These are phyloP conservation scores for Tursiops truncatus DNA, from an alignment of 2,113 vertebrate genomes.

Conservation along the genomic window DNA sequence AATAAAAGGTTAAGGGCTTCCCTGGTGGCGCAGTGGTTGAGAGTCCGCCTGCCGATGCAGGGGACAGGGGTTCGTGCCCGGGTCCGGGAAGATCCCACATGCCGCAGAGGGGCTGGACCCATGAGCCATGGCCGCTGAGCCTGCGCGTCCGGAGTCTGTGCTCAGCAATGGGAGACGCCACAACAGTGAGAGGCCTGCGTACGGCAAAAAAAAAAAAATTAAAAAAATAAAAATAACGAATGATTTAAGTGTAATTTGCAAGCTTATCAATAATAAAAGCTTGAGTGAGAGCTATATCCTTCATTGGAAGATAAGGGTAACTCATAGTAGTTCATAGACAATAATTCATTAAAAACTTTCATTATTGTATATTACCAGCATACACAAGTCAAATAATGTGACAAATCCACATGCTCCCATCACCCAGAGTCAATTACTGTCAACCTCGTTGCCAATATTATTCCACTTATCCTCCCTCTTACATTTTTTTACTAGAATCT, in stretches of 20 bases:
- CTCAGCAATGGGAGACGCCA: too few species aligned
- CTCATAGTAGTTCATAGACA: not conserved
- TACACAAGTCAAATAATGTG: not conserved
- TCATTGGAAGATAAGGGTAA: not conserved
- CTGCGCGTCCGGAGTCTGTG: too few species aligned
- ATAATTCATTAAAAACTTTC: conserved; percentile 31
- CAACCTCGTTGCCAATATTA: not conserved
- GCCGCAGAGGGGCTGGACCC: fast-evolving
- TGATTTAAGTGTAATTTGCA: conserved; percentile 48
- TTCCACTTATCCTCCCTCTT: not conserved
- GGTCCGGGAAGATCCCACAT: too few species aligned
- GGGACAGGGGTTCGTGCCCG: too few species aligned
- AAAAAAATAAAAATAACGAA: conserved; percentile 28
- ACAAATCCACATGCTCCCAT: not conserved
- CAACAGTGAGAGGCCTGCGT: too few species aligned
- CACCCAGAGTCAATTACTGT: not conserved
- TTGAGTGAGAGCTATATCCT: not conserved
- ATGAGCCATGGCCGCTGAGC: too few species aligned
- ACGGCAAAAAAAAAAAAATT: too few species aligned
- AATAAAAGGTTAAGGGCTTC: conserved; percentile 20
- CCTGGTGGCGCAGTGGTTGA: too few species aligned
- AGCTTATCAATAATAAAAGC: conserved; percentile 42
- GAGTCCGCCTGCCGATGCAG: too few species aligned
- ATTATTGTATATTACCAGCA: not conserved
- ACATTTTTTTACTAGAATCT: not conserved